phyloP scores from a whole-genome alignment of 1,140 invertebrate genomes.

The Chionoecetes opilio region DNA sequence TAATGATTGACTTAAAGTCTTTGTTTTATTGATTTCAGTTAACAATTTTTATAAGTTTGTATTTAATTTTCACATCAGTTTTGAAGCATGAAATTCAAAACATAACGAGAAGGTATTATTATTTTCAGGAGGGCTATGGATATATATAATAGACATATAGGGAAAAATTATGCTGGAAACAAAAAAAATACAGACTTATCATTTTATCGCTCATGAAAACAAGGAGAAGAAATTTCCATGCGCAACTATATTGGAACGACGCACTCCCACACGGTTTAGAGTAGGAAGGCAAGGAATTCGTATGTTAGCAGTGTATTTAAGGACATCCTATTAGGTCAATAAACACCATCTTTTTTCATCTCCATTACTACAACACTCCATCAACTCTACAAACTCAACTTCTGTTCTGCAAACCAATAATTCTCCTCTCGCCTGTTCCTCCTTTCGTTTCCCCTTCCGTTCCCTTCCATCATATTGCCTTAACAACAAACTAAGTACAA shows the following conservation, averaged over 20 bases:
- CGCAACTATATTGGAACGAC: not conserved
- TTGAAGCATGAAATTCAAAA: no score
- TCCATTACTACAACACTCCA: not conserved
- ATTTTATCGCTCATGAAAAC: not conserved
- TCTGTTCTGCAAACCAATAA: not conserved
- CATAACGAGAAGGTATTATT: not conserved
- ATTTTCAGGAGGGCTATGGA: not conserved
- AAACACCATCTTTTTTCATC: no score
- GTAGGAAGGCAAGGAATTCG: not conserved
- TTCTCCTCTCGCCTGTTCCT: not conserved
- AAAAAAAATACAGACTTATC: not conserved
- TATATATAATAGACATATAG: not conserved
- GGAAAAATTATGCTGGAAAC: not conserved
- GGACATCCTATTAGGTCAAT: not conserved
- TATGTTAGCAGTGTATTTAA: not conserved
- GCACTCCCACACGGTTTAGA: not conserved
- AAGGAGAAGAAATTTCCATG: not conserved
- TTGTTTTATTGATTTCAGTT: no score
- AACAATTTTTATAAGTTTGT: no score
- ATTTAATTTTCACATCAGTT: no score
- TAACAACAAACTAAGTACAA: constrained; percentile 49
- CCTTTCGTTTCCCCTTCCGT: not conserved
- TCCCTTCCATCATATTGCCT: constrained; percentile 30
- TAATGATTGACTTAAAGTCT: no score
- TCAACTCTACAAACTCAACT: not conserved